These are phyloP conservation scores for Pipistrellus nathusii DNA, from an alignment of 2,797 vertebrate genomes.

Conservation along the genomic window DNA sequence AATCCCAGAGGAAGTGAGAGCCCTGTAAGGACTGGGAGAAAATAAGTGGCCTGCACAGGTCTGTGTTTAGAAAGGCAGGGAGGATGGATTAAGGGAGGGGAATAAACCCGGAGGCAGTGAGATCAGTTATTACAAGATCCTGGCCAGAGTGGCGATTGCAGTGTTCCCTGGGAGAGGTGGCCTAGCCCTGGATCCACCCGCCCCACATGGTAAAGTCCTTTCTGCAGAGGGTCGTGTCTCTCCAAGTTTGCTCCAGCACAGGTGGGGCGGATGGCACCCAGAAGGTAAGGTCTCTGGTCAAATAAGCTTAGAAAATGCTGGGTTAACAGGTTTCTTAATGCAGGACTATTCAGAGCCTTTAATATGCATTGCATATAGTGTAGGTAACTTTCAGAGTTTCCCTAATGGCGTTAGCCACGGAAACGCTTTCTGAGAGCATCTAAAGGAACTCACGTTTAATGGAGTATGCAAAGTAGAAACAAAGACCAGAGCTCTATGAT, in stretches of 20 bases:
- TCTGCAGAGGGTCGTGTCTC: background rate
- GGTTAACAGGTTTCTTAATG: background rate
- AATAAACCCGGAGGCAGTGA: background rate
- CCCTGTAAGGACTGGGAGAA: background rate
- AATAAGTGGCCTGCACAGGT: background rate
- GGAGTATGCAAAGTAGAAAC: slow-evolving; percentile 3
- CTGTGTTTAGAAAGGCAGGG: background rate
- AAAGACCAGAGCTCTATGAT: background rate
- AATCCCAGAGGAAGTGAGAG: background rate
- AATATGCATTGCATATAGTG: background rate
- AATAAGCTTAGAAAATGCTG: slow-evolving; percentile 17
- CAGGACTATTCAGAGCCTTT: slow-evolving; percentile 27
- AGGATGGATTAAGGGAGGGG: background rate
- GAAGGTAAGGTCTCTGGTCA: background rate
- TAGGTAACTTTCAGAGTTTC: background rate
- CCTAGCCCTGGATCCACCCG: background rate
- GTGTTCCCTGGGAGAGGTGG: background rate
- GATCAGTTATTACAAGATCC: background rate
- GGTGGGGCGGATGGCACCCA: background rate
- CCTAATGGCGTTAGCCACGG: background rate
- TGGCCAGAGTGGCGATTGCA: background rate
- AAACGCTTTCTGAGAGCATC: slow-evolving; percentile 42
- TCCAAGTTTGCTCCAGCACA: background rate
- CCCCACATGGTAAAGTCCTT: background rate
- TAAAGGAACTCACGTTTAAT: slow-evolving; percentile 27